Evolutionary conservation across 2,888 invertebrate species (phyloP), one percentile per base, ranked within the genome.

Genomic region (Rhagonycha fulva): DNA sequence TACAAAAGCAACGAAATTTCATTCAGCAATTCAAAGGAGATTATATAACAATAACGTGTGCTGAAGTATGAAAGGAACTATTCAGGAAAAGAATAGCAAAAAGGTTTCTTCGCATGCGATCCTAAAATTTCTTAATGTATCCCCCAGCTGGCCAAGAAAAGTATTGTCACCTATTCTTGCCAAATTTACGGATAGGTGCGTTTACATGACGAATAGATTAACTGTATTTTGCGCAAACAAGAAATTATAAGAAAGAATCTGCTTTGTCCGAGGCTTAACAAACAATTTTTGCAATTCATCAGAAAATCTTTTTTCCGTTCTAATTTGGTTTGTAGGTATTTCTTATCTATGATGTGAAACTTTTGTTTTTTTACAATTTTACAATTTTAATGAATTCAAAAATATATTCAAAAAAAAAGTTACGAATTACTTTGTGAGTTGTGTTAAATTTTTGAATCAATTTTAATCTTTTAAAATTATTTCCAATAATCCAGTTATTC

Each of bases 41-140:
- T 74, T 74, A 74, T 74, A 68, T 74, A 74, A 74, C 74, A 74
- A 74, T 74, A 74, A 74, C 74, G 74, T 74, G 74, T 74, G 74
- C 74, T 70, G 74, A 74, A 70, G 74, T 74, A 74, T 74, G 74
- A 74, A 74, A 74, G 47, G 74, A 74, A 66, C 74, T 32, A 62
- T 72, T 74, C 74, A 66, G 24, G 26, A 61, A 63, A 60, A 47
- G 74, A 74, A 74, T 74, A 68, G 68, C 68, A 74, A 74, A 74
- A 74, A 68, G 74, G 70, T 69, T 68, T 63, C 62, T 71, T 70
- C 74, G 74, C 74, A 69, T 74, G 74, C 74, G 74, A 74, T 69
- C 74, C 72, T 74, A 30, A 32, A 74, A 62, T 72, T 72, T 63
- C 70, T 74, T 74, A 74, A 74, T 74, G 74, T 47, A 69, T 74